A percentile compares a stretch with the other conserved stretches of the same genome.
These are phyloP conservation scores for Nemurella pictetii DNA, from an alignment of 2,888 invertebrate species.

Conservation along the genomic window DNA sequence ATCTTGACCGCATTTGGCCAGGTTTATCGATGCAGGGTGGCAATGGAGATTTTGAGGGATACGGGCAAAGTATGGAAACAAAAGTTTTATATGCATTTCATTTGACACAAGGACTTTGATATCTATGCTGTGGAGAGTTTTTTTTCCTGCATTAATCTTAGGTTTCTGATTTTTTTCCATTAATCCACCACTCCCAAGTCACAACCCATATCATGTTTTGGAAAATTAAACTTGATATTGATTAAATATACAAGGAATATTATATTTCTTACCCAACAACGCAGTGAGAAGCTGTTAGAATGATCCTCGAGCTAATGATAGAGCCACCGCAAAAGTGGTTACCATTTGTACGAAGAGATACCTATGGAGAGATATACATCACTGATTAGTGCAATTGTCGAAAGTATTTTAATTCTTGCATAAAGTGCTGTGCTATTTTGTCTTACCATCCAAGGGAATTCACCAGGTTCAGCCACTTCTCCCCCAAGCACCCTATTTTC, in stretches of 20 bases:
- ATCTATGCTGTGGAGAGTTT: no score
- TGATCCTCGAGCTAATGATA: slow-evolving; percentile 22
- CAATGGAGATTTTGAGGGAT: no score
- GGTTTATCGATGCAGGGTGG: no score
- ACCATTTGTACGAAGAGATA: slow-evolving; percentile 21
- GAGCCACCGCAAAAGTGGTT: slow-evolving; percentile 35
- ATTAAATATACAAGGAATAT: no score
- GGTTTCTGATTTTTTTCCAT: no score
- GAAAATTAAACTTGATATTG: neutral
- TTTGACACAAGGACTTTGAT: no score
- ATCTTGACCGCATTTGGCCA: no score
- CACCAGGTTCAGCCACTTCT: slow-evolving; percentile 30
- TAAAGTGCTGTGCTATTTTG: slow-evolving; percentile 33
- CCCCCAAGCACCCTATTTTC: slow-evolving; percentile 27
- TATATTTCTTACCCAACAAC: slow-evolving; percentile 27
- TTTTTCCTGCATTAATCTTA: no score
- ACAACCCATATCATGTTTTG: neutral
- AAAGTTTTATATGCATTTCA: no score
- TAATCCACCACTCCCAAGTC: neutral
- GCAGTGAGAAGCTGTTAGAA: slow-evolving; percentile 34
- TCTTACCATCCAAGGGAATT: slow-evolving; percentile 34
- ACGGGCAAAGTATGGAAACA: no score
- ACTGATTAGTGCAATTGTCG: neutral
- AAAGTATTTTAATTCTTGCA: neutral
- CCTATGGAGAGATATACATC: slow-evolving; percentile 5